Evolutionary conservation across 1,140 invertebrate genomes (phyloP), one percentile per base, ranked within the genome.

Genomic region (Oryzaephilus surinamensis): DNA sequence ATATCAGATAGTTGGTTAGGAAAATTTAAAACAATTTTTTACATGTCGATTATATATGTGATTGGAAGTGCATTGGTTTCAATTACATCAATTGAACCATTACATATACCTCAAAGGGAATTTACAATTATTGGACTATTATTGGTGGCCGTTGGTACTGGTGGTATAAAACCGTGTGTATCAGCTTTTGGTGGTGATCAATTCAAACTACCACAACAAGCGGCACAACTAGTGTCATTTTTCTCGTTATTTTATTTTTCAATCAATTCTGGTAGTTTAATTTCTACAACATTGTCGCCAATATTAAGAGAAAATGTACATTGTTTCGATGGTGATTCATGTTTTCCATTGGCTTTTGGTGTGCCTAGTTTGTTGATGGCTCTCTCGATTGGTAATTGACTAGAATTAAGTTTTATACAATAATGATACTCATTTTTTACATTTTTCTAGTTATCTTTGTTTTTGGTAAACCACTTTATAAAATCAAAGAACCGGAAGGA

Each of bases 81-180:
- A 1, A 31, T 84, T 0, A 69, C 73, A 4, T 71, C 81, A 38
- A 76, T 66, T 60, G 84, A 65, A 33, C 72, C 61, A 26, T 64
- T 73, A 26, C 55, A 62, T 27, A 56, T 62, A 28, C 60, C 60
- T 3, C 46, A 50, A 36, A 84, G 80, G 48, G 67, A 63, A 41
- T 72, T 87, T 19, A 79, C 83, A 2, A 70, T 91, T 5, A 6
- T 87, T n/a, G 90, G 89, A 0, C 63, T 95, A 38, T 49, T 79
- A 0, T 63, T 94, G 10, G 90, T 96, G 46, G 89, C 89, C 2
- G 37, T 93, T 8, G 91, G 92, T 1, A 92, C 90, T 0, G 96
- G 93, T 6, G 91, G 95, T 2, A 98, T 99, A 52, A 99, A 99
- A 59, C 93, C 96, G 1, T 97, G 93, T 59, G 94, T 98, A 0